Evolutionary conservation across 2,113 vertebrate genomes (phyloP), one percentile per base, ranked within the genome.

Genomic region (Hydropotes inermis): DNA sequence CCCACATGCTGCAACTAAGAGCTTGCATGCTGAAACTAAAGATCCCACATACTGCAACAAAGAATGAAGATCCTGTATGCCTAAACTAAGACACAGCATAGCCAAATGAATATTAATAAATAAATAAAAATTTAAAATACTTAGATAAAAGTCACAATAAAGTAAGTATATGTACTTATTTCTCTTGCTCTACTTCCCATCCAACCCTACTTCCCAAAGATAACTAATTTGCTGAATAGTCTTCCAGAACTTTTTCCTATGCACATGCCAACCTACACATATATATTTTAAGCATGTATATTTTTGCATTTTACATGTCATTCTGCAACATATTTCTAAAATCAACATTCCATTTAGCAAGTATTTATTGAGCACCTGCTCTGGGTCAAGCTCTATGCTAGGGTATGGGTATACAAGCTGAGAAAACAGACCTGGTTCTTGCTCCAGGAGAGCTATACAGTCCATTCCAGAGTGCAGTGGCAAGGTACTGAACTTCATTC

Each of bases 241-340:
- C n/a, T 88, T 92, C 74, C 14, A 95, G 91, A 95, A 97, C 33
- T 12, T 94, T 45, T 86, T 96, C 79, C 47, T 90, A 70, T 52
- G 27, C 25, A 64, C 9, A 27, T n/a, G 45, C 8, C 89, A 82
- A 36, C 10, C 52, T 17, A 54, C 27, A 39, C 27, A 85, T 33
- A 67, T 36, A 54, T 60, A 89, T 74, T 30, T 33, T 78, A 87
- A 94, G 36, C 52, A 61, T 43, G 67, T 43, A 82, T 27, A 87
- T 19, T 54, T 57, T n/a, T 43, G 52, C 23, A 76, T 58, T 76
- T 76, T 91, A 14, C 12, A 70, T 84, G 43, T 50, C 79, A 70
- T 60, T 76, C 39, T 60, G 7, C 6, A 93, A n/a, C 4, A 23
- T 79, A 11, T 28, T 50, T 87, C 79, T 57, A 94, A 96, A 95